A percentile compares a stretch with the other conserved stretches of the same genome.
phyloP scores from a whole-genome alignment of 2,888 invertebrate species.

The Serripes groenlandicus region DNA sequence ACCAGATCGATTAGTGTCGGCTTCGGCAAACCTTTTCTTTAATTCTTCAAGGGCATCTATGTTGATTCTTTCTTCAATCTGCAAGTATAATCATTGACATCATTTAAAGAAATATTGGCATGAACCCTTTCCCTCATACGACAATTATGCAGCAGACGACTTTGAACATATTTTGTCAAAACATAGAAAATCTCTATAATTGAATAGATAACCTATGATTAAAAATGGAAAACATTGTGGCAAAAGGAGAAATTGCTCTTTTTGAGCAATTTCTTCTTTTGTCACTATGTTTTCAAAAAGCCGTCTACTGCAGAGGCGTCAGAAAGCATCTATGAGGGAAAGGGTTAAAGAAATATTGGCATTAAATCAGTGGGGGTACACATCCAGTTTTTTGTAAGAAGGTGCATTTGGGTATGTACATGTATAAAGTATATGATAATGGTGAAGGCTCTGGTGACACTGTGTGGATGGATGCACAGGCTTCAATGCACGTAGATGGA shows the following conservation, averaged over 20 bases:
- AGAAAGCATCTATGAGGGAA: neutral
- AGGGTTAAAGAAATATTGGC: neutral
- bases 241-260: neutral
- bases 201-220: no score
- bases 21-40: constrained; percentile 83
- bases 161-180: constrained; percentile 1
- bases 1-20: constrained; percentile 84
- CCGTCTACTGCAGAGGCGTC: neutral
- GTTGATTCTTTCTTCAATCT: constrained; percentile 86
- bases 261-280: neutral
- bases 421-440: no score
- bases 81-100: no score
- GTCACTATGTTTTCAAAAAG: neutral
- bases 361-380: neutral
- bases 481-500: no score
- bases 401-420: no score
- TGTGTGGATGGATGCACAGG: no score
- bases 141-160: neutral
- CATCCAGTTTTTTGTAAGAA: no score
- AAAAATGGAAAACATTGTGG: neutral
- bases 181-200: no score
- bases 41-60: constrained; percentile 85
- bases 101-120: no score
- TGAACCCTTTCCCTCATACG: neutral
- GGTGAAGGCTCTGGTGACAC: no score